Evolutionary conservation across 2,888 invertebrate genomes (phyloP).

Genomic region (Lissocephala sabroskyi): DNA sequence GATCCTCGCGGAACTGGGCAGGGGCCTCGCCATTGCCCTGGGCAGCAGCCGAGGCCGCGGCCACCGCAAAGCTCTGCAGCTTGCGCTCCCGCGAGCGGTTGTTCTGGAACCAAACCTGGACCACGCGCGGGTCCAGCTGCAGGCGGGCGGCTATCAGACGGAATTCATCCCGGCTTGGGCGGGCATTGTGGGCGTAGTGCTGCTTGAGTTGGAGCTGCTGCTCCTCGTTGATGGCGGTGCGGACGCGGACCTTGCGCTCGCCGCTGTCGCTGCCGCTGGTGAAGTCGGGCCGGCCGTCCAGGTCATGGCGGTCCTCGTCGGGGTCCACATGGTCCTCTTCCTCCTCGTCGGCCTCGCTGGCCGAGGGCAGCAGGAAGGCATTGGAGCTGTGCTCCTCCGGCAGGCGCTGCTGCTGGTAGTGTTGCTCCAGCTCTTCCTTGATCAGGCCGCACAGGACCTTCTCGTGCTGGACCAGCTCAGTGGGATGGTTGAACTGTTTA

Average conservation of each 20-base stretch:
- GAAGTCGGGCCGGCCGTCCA: slow-evolving; percentile 47
- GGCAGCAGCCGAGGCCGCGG: slow-evolving; percentile 3
- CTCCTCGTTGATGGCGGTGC: slow-evolving; percentile 95
- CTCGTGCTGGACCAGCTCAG: slow-evolving; percentile 81
- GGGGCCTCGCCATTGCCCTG: slow-evolving; percentile 28
- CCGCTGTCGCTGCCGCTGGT: slow-evolving; percentile 74
- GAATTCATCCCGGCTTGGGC: slow-evolving; percentile 95
- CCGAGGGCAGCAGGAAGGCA: slow-evolving; percentile 69
- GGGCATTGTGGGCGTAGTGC: slow-evolving; percentile 90
- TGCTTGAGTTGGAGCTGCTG: slow-evolving; percentile 91
- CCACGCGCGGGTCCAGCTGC: slow-evolving; percentile 84
- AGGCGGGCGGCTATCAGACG: slow-evolving; percentile 87
- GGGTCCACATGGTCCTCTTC: slow-evolving; percentile 70
- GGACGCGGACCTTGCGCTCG: slow-evolving; percentile 88
- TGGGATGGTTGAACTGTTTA: slow-evolving; percentile 75
- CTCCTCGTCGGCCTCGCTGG: slow-evolving; percentile 75
- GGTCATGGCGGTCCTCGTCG: slow-evolving; percentile 68
- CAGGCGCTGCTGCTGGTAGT: slow-evolving; percentile 73
- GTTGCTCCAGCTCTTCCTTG: slow-evolving; percentile 77
- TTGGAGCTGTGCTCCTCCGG: slow-evolving; percentile 29
- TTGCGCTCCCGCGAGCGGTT: slow-evolving; percentile 91
- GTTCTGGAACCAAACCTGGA: slow-evolving; percentile 98
- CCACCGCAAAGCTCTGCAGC: slow-evolving; percentile 71
- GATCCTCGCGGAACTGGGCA: slow-evolving; percentile 74
- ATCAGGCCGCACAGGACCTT: slow-evolving; percentile 76